These are phyloP conservation scores for Pan troglodytes DNA, from an alignment of 2,113 vertebrate genomes.

Conservation along the genomic window DNA sequence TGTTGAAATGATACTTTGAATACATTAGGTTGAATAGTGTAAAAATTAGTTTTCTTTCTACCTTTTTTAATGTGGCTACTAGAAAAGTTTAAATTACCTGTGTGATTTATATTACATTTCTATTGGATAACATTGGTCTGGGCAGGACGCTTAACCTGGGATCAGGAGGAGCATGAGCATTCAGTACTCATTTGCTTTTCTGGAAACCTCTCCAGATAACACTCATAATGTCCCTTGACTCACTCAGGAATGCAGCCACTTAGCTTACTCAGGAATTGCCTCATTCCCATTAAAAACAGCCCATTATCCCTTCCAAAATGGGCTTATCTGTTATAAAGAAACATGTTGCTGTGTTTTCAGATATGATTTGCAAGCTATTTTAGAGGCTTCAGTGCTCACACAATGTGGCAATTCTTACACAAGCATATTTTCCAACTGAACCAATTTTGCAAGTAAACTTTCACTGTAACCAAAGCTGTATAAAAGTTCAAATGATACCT, in stretches of 20 bases:
- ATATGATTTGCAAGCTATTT: slow-evolving; percentile 52
- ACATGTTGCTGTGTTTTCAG: not conserved
- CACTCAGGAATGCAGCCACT: not conserved
- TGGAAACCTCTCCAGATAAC: not conserved
- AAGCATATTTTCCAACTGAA: slow-evolving; percentile 54
- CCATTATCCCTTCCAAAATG: slow-evolving; percentile 10
- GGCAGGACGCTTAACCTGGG: not conserved
- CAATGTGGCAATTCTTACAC: slow-evolving; percentile 42
- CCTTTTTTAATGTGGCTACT: not conserved
- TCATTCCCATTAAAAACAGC: slow-evolving; percentile 51
- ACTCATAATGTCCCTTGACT: not conserved
- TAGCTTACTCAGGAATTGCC: slow-evolving; percentile 6
- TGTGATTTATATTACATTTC: not conserved
- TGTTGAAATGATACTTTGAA: not conserved
- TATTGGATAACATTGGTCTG: not conserved
- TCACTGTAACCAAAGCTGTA: slow-evolving; percentile 25
- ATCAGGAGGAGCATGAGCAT: not conserved
- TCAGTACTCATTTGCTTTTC: not conserved
- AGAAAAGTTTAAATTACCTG: not conserved
- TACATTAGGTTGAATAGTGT: not conserved
- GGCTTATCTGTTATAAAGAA: slow-evolving; percentile 34
- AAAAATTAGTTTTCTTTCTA: not conserved
- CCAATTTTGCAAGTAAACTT: slow-evolving; percentile 48
- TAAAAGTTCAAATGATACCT: not conserved
- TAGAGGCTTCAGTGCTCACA: slow-evolving; percentile 23